These are phyloP conservation scores for Trochalopteron elliotii DNA, from an alignment of 2,113 vertebrate genomes.

Conservation along the genomic window DNA sequence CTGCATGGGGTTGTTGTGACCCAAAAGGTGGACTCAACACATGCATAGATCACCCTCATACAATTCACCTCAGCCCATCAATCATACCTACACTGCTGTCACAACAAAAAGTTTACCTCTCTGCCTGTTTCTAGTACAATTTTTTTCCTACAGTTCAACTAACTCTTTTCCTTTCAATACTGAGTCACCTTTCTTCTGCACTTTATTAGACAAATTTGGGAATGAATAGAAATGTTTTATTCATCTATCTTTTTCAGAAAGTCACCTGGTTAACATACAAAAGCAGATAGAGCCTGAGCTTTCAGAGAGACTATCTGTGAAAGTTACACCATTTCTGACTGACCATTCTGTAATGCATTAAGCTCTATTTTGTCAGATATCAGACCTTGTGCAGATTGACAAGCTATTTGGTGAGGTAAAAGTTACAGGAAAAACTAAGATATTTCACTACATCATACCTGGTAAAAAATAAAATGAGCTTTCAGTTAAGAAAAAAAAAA, in stretches of 20 bases:
- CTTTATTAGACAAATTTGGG: background rate
- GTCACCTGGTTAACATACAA: background rate
- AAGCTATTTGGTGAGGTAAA: background rate
- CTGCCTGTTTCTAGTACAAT: background rate
- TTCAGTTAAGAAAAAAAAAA: background rate
- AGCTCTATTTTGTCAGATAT: background rate
- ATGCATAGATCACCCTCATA: background rate
- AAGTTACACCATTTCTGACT: background rate
- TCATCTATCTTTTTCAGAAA: background rate
- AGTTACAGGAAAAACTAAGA: background rate
- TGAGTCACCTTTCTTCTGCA: background rate
- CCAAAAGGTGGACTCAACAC: too few relatives aligned
- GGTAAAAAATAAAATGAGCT: background rate
- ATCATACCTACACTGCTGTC: background rate
- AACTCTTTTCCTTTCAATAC: background rate
- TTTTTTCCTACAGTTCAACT: background rate
- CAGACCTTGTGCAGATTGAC: background rate
- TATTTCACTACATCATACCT: background rate
- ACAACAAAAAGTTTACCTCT: background rate
- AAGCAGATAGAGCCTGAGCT: background rate
- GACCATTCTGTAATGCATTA: background rate
- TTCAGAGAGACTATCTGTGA: background rate
- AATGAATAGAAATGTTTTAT: background rate
- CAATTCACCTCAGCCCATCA: background rate
- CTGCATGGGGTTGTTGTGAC: background rate